Evolutionary conservation across 2,797 vertebrate genomes (phyloP).

Genomic region (Acrocephalus scirpaceus): DNA sequence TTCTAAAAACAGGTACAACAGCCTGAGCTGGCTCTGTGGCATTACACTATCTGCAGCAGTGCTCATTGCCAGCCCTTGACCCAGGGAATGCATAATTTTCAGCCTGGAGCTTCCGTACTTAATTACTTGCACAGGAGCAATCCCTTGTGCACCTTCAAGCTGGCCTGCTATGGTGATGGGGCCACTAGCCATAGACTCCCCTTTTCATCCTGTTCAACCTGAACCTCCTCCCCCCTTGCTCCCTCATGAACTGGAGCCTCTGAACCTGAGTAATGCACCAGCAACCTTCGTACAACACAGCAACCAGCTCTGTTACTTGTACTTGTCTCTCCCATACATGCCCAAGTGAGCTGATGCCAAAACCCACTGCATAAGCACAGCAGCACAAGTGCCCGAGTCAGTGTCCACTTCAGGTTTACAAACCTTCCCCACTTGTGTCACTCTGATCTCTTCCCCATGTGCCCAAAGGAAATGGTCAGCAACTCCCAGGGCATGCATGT

Average conservation of each 20-base stretch:
- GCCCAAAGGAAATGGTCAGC: background rate
- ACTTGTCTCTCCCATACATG: background rate
- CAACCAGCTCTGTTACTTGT: background rate
- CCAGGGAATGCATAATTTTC: background rate
- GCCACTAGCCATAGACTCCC: background rate
- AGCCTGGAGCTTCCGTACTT: background rate
- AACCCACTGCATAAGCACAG: background rate
- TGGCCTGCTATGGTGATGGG: background rate
- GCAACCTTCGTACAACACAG: background rate
- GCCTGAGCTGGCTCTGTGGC: background rate
- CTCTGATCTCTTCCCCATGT: background rate
- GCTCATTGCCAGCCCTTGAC: background rate
- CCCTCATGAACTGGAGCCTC: background rate
- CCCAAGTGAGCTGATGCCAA: background rate
- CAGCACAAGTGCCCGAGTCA: background rate
- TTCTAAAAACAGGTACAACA: background rate
- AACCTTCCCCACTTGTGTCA: background rate
- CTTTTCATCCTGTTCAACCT: background rate
- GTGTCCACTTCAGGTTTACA: background rate
- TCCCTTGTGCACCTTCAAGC: background rate
- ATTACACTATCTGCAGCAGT: background rate
- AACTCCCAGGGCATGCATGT: background rate
- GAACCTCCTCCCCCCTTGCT: background rate
- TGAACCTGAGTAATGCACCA: background rate
- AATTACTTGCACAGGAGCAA: background rate